Evolutionary conservation across 2,888 invertebrate genomes (phyloP).

Genomic region (Chouioia cunea): DNA sequence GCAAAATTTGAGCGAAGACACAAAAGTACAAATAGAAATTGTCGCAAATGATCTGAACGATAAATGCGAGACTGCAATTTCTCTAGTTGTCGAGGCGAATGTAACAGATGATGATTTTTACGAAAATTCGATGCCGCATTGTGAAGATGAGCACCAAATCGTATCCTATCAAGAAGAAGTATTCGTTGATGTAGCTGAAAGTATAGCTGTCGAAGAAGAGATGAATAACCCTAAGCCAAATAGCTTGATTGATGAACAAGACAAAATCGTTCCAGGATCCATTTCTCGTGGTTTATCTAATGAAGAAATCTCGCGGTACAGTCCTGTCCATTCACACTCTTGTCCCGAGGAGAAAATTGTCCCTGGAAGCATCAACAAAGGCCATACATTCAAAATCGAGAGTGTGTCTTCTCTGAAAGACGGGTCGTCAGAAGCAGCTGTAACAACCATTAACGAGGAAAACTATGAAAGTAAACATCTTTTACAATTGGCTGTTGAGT

Average conservation of each 20-base stretch:
- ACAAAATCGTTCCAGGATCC: constrained; percentile 13
- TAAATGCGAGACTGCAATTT: too few relatives aligned
- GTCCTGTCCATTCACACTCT: constrained; percentile 12
- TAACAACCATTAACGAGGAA: too few relatives aligned
- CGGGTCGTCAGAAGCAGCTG: too few relatives aligned
- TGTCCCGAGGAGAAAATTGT: constrained; percentile 47
- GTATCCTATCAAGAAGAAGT: background rate
- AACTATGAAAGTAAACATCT: too few relatives aligned
- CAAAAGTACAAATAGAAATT: too few relatives aligned
- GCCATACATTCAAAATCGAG: background rate
- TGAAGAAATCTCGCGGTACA: constrained; percentile 10
- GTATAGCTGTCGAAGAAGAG: background rate
- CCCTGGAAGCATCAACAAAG: constrained; percentile 47
- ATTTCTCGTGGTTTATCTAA: background rate
- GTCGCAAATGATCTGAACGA: too few relatives aligned
- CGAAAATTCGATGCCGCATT: background rate
- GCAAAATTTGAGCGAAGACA: background rate
- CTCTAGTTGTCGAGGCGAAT: background rate
- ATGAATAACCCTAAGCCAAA: background rate
- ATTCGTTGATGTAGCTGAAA: background rate
- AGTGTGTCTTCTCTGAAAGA: too few relatives aligned
- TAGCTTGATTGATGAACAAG: background rate
- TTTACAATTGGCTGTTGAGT: too few relatives aligned
- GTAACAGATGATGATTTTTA: background rate
- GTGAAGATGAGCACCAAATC: too few relatives aligned